phyloP scores from a whole-genome alignment of 2,113 vertebrate genomes.

The Morone saxatilis region DNA sequence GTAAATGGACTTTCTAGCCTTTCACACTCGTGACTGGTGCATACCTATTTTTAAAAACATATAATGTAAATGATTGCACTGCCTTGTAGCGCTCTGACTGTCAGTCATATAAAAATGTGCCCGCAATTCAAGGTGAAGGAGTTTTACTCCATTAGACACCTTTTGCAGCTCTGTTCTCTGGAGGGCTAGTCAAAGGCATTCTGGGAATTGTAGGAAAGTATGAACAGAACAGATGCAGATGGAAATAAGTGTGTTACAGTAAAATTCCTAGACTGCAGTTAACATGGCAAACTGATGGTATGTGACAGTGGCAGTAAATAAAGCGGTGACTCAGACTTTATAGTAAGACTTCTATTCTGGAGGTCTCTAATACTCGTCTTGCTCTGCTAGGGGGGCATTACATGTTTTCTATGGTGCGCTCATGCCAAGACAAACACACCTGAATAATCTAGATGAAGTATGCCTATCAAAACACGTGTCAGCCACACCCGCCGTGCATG shows the following conservation, averaged over 20 bases:
- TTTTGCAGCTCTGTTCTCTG: neutral
- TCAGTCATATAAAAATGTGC: no score
- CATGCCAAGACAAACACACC: slow-evolving; percentile 76
- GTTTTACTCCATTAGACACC: no score
- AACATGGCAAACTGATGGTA: slow-evolving; percentile 11
- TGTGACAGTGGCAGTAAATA: slow-evolving; percentile 43
- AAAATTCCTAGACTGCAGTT: slow-evolving; percentile 8
- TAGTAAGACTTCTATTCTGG: slow-evolving; percentile 26
- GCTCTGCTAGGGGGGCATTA: slow-evolving; percentile 21
- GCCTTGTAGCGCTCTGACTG: no score
- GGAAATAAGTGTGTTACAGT: neutral
- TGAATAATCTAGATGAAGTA: slow-evolving; percentile 71
- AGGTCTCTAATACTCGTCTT: slow-evolving; percentile 48
- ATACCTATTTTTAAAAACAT: no score
- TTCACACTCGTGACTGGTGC: no score
- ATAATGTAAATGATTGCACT: no score
- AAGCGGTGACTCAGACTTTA: slow-evolving; percentile 40
- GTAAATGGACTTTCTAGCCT: no score
- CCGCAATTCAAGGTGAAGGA: no score
- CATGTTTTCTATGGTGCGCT: slow-evolving; percentile 46
- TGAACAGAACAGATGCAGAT: neutral
- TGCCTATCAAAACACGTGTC: slow-evolving; percentile 64
- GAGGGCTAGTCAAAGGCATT: neutral
- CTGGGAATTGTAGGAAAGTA: slow-evolving; percentile 1
- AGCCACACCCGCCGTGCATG: slow-evolving; percentile 15